Percentiles rank a stretch among this genome's conserved stretches.
Evolutionary conservation across 1,140 invertebrate species (phyloP).

Genomic region (Lethrus apterus): DNA sequence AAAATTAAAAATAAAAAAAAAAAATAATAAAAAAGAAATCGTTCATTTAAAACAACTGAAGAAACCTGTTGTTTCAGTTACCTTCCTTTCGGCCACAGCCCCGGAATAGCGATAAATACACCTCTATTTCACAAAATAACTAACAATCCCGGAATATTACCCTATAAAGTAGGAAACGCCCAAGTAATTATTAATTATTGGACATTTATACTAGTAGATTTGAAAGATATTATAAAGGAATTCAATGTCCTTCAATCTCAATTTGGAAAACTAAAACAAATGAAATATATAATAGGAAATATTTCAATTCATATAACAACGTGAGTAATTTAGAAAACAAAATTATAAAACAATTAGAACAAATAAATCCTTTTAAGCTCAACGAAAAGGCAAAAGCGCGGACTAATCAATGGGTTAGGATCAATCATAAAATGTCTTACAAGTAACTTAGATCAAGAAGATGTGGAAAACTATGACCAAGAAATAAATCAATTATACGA

Average conservation of each 20-base stretch:
- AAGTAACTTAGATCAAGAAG: slow-evolving; percentile 14
- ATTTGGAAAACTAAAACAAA: no score
- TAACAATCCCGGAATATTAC: slow-evolving; percentile 19
- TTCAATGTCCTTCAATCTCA: no score
- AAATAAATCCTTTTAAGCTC: slow-evolving; percentile 10
- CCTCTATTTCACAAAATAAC: slow-evolving; percentile 17
- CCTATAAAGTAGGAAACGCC: slow-evolving; percentile 16
- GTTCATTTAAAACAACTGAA: no score
- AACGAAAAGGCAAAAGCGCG: slow-evolving; percentile 7
- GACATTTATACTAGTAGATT: slow-evolving; percentile 16
- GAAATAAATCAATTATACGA: no score
- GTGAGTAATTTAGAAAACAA: slow-evolving; percentile 5
- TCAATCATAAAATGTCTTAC: slow-evolving; percentile 14
- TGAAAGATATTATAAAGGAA: slow-evolving; percentile 20
- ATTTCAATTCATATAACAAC: no score
- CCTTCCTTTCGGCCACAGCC: background rate
- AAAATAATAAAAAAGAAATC: no score
- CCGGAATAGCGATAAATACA: no score
- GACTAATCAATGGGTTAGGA: slow-evolving; percentile 13
- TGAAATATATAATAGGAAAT: background rate
- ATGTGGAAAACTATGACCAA: slow-evolving; percentile 13
- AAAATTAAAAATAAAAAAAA: no score
- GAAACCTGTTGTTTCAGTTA: slow-evolving; percentile 2
- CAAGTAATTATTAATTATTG: slow-evolving; percentile 15
- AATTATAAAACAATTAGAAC: slow-evolving; percentile 6